A percentile compares a stretch with the other conserved stretches of the same genome.
phyloP scores from a whole-genome alignment of 2,888 invertebrate species.

The Dryocosmus kuriphilus region DNA sequence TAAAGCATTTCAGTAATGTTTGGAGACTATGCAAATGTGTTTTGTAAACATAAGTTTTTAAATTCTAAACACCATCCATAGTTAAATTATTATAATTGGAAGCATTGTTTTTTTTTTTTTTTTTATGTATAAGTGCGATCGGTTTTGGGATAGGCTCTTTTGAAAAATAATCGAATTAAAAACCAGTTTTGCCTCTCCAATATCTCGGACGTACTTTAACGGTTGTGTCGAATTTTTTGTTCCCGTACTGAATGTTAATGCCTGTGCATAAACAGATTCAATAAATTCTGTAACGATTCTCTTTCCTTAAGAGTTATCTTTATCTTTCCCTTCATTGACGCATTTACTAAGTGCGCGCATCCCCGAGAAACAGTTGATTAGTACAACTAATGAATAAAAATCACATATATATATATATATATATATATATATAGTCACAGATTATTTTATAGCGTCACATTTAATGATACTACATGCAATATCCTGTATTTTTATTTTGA shows the following conservation, averaged over 20 bases:
- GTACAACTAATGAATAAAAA: background rate
- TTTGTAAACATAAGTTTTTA: background rate
- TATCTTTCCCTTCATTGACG: slow-evolving; percentile 30
- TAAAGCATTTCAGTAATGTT: background rate
- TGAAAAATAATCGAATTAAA: slow-evolving; percentile 1
- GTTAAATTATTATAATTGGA: slow-evolving; percentile 14
- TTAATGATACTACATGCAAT: background rate
- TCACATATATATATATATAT: background rate
- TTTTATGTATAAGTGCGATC: slow-evolving; percentile 4
- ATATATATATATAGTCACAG: too few relatives aligned
- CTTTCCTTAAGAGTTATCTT: background rate
- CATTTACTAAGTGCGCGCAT: slow-evolving; percentile 7
- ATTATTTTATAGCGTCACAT: background rate
- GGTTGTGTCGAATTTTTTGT: slow-evolving; percentile 27
- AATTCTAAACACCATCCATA: background rate
- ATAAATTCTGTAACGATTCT: background rate
- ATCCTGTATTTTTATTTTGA: background rate
- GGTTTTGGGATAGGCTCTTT: background rate
- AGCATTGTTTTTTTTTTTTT: background rate
- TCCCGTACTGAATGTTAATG: background rate
- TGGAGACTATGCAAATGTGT: background rate
- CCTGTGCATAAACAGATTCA: background rate
- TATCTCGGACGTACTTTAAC: background rate
- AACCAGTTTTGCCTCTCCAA: slow-evolving; percentile 1
- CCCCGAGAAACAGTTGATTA: background rate